Evolutionary conservation across 2,888 invertebrate species (phyloP).

Genomic region (Papilio protenor): DNA sequence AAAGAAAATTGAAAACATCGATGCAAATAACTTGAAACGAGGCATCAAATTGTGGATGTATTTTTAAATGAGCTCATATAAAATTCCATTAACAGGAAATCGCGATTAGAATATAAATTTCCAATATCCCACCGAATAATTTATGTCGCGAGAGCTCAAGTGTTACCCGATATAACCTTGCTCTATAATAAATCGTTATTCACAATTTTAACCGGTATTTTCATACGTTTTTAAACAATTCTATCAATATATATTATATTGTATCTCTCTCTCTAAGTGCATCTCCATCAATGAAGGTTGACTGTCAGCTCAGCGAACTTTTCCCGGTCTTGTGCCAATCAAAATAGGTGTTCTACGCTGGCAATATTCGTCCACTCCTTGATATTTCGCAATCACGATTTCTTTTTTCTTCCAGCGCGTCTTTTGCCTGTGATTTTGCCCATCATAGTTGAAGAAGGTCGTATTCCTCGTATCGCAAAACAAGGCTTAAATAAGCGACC

Average conservation of each 20-base stretch:
- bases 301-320: too few relatives aligned
- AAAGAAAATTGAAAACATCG: slow-evolving; percentile 6
- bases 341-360: too few relatives aligned
- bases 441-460: too few relatives aligned
- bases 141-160: slow-evolving; percentile 35
- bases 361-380: too few relatives aligned
- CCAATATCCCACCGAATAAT: slow-evolving; percentile 37
- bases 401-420: too few relatives aligned
- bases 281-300: too few relatives aligned
- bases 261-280: too few relatives aligned
- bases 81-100: slow-evolving; percentile 41
- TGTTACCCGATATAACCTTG: slow-evolving; percentile 22
- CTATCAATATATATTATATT: neutral
- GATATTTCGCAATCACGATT: too few relatives aligned
- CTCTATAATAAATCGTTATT: slow-evolving; percentile 31
- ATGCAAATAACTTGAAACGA: neutral
- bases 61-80: slow-evolving; percentile 37
- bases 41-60: slow-evolving; percentile 31
- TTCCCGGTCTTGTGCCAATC: too few relatives aligned
- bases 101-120: slow-evolving; percentile 42
- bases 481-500: too few relatives aligned
- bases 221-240: neutral
- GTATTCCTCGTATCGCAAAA: too few relatives aligned
- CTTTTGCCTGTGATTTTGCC: too few relatives aligned
- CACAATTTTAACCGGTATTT: slow-evolving; percentile 1